Conservation (phyloP, 92 coral and sea anemone genomes). For the Zoanthus gigantus region DNA sequence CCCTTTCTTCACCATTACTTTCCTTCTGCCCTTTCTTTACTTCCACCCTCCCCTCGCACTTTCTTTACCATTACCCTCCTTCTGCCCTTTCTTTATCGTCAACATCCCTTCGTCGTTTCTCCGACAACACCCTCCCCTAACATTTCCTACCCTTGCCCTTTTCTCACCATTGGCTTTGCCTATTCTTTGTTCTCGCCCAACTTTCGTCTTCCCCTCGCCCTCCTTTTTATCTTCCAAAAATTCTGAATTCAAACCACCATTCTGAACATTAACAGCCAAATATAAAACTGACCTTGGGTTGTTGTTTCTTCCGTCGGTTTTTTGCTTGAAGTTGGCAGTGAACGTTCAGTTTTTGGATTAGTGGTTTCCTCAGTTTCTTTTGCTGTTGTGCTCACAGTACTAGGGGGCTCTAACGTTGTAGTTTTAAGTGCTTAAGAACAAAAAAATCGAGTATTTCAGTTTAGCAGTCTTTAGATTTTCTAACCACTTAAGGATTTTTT, state of each 20-base stretch:
- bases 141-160: too few species aligned
- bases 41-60: too few species aligned
- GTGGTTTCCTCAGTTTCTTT: background rate
- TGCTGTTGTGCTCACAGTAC: background rate
- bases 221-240: too few species aligned
- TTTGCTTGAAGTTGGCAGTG: background rate
- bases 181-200: too few species aligned
- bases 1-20: too few species aligned
- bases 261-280: background rate
- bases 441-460: background rate
- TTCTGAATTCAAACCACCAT: background rate
- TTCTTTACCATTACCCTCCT: too few species aligned
- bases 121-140: too few species aligned
- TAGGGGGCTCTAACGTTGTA: conserved; percentile 13
- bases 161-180: too few species aligned
- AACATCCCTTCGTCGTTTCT: too few species aligned
- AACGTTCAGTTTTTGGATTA: background rate
- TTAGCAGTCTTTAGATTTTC: background rate
- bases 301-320: conserved; percentile 14
- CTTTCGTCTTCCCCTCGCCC: too few species aligned
- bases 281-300: background rate
- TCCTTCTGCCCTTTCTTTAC: too few species aligned
- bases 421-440: background rate
- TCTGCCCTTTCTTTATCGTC: too few species aligned
- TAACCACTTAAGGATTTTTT: background rate